These are phyloP conservation scores for Lochmaea capreae DNA, from an alignment of 2,888 invertebrate species.

Conservation along the genomic window DNA sequence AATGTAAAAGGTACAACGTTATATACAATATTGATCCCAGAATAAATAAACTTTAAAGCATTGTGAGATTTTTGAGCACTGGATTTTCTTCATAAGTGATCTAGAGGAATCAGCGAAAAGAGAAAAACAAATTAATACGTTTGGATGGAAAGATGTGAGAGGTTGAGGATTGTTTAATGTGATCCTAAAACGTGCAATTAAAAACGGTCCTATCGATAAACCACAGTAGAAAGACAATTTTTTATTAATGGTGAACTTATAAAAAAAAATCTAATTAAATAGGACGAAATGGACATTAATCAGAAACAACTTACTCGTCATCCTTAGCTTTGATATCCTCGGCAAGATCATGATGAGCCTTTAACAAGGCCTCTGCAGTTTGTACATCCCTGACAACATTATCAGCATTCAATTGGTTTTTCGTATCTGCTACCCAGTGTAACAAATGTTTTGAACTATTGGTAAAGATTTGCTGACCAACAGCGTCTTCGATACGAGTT, in stretches of 20 bases:
- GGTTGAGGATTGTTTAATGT: no score
- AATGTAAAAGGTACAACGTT: no score
- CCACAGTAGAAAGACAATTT: background rate
- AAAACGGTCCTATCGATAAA: no score
- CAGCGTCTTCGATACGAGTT: conserved; percentile 89
- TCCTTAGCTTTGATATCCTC: conserved; percentile 92
- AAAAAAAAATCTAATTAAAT: background rate
- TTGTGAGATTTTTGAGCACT: no score
- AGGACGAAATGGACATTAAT: background rate
- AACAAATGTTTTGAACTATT: conserved; percentile 84
- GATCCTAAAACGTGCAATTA: no score
- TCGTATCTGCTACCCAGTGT: conserved; percentile 85
- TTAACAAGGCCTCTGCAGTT: conserved; percentile 89
- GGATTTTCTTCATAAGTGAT: no score
- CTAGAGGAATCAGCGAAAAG: no score
- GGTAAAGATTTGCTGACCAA: conserved; percentile 94
- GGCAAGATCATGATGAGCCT: conserved; percentile 89
- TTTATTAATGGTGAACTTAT: background rate
- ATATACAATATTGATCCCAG: no score
- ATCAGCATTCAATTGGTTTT: conserved; percentile 82
- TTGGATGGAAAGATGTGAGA: no score
- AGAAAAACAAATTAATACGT: no score
- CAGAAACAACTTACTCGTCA: conserved; percentile 77
- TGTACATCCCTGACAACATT: conserved; percentile 87
- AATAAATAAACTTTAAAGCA: no score